Evolutionary conservation across 1,140 invertebrate species (phyloP).

Genomic region (Drosophila azteca): DNA sequence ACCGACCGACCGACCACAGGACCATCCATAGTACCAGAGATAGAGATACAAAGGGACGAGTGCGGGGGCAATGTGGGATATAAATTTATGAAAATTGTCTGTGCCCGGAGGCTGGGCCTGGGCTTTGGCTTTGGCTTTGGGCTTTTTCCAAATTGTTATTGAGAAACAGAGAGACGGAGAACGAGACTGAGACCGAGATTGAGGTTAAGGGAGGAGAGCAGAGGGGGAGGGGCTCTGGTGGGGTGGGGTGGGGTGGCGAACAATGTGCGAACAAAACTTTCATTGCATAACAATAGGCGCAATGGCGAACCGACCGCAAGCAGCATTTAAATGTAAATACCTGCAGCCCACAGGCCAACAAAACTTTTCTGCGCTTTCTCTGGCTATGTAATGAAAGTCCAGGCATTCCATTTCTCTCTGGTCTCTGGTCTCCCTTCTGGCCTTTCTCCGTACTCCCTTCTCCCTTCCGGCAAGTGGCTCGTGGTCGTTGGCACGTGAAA

Average conservation of each 20-base stretch:
- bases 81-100: conserved; percentile 61
- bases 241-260: conserved; percentile 14
- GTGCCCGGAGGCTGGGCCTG: conserved; percentile 6
- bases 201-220: conserved; percentile 20
- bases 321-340: conserved; percentile 80
- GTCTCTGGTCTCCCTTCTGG: background rate
- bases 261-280: conserved; percentile 65
- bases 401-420: conserved; percentile 35
- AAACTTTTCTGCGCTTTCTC: conserved; percentile 73
- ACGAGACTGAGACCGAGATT: background rate
- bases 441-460: background rate
- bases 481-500: conserved; percentile 71
- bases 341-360: conserved; percentile 64
- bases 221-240: background rate
- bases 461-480: conserved; percentile 35
- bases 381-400: conserved; percentile 62
- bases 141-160: conserved; percentile 16
- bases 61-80: background rate
- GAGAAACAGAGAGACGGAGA: background rate
- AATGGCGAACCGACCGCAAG: conserved; percentile 71
- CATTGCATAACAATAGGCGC: conserved; percentile 81
- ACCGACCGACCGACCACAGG: background rate
- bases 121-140: background rate
- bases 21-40: too few species aligned
- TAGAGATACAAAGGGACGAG: background rate